Conservation (phyloP, 2,797 vertebrate genomes). For the Enteromius paludinosus region DNA sequence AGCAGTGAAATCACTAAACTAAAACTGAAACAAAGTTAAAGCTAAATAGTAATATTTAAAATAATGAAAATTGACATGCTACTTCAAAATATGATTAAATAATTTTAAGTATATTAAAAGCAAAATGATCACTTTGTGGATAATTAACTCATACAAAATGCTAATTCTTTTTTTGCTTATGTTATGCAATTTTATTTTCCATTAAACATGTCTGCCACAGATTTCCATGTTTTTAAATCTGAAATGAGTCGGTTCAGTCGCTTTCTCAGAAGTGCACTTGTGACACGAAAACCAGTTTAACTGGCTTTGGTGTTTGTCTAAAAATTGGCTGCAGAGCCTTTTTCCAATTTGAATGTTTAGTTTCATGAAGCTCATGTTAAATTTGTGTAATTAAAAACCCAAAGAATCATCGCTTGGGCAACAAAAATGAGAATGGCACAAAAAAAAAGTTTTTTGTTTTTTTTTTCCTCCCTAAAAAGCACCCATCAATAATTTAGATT, state of each 20-base stretch:
- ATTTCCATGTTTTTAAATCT: background rate
- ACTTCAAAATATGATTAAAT: too few relatives aligned
- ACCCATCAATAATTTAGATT: conserved; percentile 67
- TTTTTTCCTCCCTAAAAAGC: conserved; percentile 69
- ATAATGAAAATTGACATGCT: background rate
- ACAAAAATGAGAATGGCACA: conserved; percentile 58
- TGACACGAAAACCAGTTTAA: conserved; percentile 21
- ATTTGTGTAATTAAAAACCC: background rate
- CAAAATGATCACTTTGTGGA: too few relatives aligned
- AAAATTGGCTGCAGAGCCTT: background rate
- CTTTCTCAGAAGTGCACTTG: conserved; percentile 16
- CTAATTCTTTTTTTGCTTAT: background rate
- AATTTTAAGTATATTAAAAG: too few relatives aligned
- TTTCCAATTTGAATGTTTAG: background rate
- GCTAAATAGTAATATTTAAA: background rate
- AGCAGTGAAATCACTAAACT: background rate
- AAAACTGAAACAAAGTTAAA: background rate
- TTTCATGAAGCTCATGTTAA: background rate
- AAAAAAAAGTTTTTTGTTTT: conserved; percentile 63
- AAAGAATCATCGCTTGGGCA: conserved; percentile 43
- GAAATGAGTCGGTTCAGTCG: background rate
- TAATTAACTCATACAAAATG: too few relatives aligned
- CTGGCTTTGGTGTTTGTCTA: background rate
- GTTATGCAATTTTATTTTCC: background rate
- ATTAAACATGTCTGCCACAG: background rate